Evolutionary conservation across 2,888 invertebrate species (phyloP).

Genomic region (Phengaris arion): DNA sequence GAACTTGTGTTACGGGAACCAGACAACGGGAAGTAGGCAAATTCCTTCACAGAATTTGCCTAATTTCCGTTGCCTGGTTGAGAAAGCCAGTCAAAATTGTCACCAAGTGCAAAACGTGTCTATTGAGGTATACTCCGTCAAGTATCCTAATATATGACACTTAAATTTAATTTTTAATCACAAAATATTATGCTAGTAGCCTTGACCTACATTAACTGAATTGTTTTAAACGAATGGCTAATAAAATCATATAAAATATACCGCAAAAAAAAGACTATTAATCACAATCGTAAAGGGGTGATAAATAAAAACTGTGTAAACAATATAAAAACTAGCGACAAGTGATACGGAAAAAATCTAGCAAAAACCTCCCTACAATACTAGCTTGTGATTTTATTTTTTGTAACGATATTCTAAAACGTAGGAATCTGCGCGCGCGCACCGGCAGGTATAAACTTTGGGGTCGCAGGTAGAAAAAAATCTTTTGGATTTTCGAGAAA

Average conservation of each 20-base stretch:
- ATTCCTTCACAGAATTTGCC: no score
- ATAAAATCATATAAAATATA: not conserved
- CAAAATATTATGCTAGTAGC: not conserved
- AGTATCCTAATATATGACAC: no score
- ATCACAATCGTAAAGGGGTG: conserved; percentile 16
- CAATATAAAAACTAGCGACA: conserved; percentile 61
- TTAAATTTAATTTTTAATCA: no score
- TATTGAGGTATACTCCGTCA: no score
- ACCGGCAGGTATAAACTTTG: conserved; percentile 64
- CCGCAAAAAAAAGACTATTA: conserved; percentile 15
- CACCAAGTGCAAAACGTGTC: no score
- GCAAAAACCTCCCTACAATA: conserved; percentile 66
- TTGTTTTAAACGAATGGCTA: not conserved
- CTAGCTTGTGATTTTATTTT: conserved; percentile 51
- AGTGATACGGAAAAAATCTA: conserved; percentile 67
- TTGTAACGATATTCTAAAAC: conserved; percentile 53
- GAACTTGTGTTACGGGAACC: no score
- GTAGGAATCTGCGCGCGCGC: conserved; percentile 68
- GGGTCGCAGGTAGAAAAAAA: conserved; percentile 78
- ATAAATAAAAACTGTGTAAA: conserved; percentile 26
- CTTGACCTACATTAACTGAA: not conserved
- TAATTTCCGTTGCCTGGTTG: no score
- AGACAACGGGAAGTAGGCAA: no score
- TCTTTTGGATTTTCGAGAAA: conserved; percentile 63
- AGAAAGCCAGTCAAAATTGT: no score